Evolutionary conservation across 2,113 vertebrate species (phyloP).

Genomic region (Guaruba guarouba): DNA sequence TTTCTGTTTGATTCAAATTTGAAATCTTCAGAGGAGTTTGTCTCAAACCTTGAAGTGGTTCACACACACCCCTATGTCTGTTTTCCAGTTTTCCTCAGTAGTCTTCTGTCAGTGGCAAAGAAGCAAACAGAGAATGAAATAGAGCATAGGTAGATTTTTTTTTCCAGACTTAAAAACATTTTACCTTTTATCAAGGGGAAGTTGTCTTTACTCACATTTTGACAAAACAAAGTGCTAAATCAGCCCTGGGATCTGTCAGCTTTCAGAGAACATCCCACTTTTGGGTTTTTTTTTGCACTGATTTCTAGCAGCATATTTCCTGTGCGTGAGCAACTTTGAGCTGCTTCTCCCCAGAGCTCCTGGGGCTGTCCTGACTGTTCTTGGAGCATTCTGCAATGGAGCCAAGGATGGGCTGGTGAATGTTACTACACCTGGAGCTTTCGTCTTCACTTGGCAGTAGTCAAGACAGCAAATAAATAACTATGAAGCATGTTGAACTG

Average conservation of each 20-base stretch:
- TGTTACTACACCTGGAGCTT: not conserved
- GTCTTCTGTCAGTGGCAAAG: not conserved
- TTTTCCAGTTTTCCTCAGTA: not conserved
- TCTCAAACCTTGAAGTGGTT: not conserved
- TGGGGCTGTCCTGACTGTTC: not conserved
- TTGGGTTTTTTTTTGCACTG: not conserved
- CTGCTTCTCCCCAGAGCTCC: not conserved
- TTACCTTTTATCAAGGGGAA: not conserved
- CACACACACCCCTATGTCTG: not conserved
- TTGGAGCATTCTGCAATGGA: accelerated
- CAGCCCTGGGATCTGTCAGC: not conserved
- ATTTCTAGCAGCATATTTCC: not conserved
- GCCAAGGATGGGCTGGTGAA: not conserved
- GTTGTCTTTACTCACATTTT: not conserved
- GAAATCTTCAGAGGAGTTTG: not conserved
- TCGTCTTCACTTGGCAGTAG: not conserved
- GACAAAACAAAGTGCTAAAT: not conserved
- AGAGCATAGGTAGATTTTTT: not conserved
- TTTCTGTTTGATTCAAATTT: not conserved
- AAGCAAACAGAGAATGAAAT: not conserved
- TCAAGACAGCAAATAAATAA: not conserved
- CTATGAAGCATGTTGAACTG: not conserved
- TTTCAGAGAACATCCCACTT: not conserved
- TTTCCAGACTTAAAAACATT: not conserved
- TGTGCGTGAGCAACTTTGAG: not conserved